phyloP scores from a whole-genome alignment of 2,797 vertebrate species.

The Leptoclinus maculatus region DNA sequence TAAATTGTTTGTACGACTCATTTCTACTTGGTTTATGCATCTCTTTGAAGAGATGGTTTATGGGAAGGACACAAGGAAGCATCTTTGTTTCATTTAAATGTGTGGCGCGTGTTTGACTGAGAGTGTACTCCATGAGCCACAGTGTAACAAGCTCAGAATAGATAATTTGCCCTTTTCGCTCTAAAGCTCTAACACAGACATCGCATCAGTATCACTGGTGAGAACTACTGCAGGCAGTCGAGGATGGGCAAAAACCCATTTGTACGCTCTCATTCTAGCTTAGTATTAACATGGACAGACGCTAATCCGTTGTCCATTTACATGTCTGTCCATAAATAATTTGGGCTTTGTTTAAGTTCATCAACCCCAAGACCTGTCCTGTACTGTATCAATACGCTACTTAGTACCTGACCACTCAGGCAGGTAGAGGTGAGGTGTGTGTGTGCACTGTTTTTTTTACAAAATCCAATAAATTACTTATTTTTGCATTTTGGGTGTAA shows the following conservation, averaged over 20 bases:
- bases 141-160: constrained; percentile 41
- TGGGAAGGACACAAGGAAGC: constrained; percentile 24
- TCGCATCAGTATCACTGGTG: neutral
- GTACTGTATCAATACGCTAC: constrained; percentile 18
- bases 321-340: constrained; percentile 12
- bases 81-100: constrained; percentile 49
- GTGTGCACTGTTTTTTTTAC: constrained; percentile 15
- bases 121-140: constrained; percentile 28
- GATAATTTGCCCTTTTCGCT: constrained; percentile 49
- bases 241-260: constrained; percentile 19
- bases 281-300: constrained; percentile 35
- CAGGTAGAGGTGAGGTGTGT: neutral
- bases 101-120: constrained; percentile 35
- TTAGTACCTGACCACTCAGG: constrained; percentile 25
- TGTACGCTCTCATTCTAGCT: constrained; percentile 24
- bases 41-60: constrained; percentile 23
- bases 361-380: constrained; percentile 23
- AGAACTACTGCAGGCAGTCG: constrained; percentile 19
- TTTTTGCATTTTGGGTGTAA: constrained; percentile 36
- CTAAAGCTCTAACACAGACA: constrained; percentile 29
- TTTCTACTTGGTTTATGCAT: constrained; percentile 41
- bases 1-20: constrained; percentile 46
- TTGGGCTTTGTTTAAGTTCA: constrained; percentile 37
- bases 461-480: constrained; percentile 19
- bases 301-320: constrained; percentile 38